Evolutionary conservation across 2,888 invertebrate genomes (phyloP).

Genomic region (Pandemis heparana): DNA sequence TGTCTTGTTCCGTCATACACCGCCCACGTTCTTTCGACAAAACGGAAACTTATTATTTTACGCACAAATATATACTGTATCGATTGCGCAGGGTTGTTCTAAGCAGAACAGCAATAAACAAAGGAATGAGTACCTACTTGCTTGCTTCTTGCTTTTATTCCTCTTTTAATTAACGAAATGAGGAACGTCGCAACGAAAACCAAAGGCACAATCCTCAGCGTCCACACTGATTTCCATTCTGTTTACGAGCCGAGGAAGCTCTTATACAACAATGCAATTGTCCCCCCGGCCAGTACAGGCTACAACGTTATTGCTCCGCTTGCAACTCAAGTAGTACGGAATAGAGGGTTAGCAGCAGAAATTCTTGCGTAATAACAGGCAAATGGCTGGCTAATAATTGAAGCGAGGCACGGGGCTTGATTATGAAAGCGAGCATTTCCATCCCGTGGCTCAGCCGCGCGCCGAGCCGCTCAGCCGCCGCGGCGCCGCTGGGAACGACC

Average conservation of each 20-base stretch:
- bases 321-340: constrained; percentile 40
- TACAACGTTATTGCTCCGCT: constrained; percentile 38
- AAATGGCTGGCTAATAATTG: constrained; percentile 43
- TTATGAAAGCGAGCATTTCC: constrained; percentile 26
- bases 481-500: not conserved
- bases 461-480: not conserved
- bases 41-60: constrained; percentile 5
- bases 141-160: not conserved
- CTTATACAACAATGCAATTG: constrained; percentile 43
- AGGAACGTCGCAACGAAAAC: constrained; percentile 28
- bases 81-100: not conserved
- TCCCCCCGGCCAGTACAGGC: constrained; percentile 36
- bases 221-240: constrained; percentile 41
- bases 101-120: not conserved
- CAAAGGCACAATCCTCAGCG: constrained; percentile 38
- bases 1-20: constrained; percentile 17
- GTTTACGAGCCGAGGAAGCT: constrained; percentile 42
- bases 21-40: not conserved
- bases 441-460: not conserved
- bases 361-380: constrained; percentile 38
- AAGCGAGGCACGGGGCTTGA: constrained; percentile 34
- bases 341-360: constrained; percentile 41
- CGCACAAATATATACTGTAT: not conserved
- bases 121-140: not conserved
- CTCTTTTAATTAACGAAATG: constrained; percentile 41